phyloP scores from a whole-genome alignment of 1,140 invertebrate species.

The Halictus rubicundus region DNA sequence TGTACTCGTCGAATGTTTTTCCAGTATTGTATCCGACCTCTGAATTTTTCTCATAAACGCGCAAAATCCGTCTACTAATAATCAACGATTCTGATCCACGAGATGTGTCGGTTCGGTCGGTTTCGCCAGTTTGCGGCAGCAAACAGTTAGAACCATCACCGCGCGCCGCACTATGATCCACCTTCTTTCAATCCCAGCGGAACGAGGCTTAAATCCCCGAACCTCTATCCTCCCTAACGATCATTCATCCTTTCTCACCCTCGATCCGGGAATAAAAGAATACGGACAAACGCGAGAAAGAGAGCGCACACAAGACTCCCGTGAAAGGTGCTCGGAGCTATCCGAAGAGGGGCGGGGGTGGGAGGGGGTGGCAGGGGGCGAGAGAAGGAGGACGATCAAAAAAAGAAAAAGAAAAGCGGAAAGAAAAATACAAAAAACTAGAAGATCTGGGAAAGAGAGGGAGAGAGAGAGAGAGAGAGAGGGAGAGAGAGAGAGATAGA shows the following conservation, averaged over 20 bases:
- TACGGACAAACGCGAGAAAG: slow-evolving; percentile 11
- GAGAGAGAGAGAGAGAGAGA: background rate
- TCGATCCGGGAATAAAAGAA: slow-evolving; percentile 46
- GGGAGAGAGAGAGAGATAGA: background rate
- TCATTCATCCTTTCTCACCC: slow-evolving; percentile 48
- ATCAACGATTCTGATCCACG: no score
- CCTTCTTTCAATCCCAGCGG: slow-evolving; percentile 30
- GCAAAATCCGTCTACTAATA: no score
- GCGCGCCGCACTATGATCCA: background rate
- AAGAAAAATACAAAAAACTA: background rate
- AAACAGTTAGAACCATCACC: background rate
- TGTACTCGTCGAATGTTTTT: no score
- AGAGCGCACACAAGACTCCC: background rate
- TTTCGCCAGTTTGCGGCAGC: background rate
- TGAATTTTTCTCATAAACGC: no score
- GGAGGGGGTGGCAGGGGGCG: no score
- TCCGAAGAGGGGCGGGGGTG: background rate
- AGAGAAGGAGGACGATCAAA: no score
- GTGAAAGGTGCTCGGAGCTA: background rate
- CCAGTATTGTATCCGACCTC: no score
- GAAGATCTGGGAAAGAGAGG: background rate
- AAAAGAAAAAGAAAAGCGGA: background rate
- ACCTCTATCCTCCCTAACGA: slow-evolving; percentile 32
- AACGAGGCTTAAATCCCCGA: slow-evolving; percentile 8
- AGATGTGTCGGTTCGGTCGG: no score